Base-by-base conservation (phyloP, 2,888 invertebrate genomes). In the Cephus rjabovi region DNA sequence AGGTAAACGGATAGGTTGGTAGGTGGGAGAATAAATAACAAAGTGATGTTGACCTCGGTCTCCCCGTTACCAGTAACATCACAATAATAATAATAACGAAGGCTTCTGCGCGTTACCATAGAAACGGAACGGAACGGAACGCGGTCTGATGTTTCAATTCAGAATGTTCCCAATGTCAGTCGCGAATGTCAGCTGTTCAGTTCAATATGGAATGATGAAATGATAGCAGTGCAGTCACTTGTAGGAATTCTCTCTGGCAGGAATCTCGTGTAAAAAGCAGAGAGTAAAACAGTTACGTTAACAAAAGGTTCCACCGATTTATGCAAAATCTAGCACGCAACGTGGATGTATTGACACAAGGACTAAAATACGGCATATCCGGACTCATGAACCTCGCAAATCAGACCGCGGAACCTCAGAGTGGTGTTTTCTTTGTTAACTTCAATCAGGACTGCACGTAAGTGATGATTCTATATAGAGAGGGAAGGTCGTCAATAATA, bases 401-500 rank as follows among this genome's bases (percentile, higher is more conserved):
- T 93, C 95, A 94, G 93, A 94, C 94, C 90, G 94, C 95, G 92
- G 96, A 96, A 93, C 93, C 95, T 91, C 94, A 95, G 93, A 95
- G 95, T 93, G 96, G 96, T 93, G 96, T 96, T 92, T 96, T 97
- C 92, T 98, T 97, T 93, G 98, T 98, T 88, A 98, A 98, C 93
- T 99, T 99, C 92, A 99, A 99, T 93, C 98, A 99, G 93, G 98
- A 99, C 93, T 96, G 96, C 95, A 97, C 98, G 98, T 98, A 96
- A 97, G 98, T 95, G n/a, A 35, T 56, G 56, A 56, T 56, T 56
- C 56, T 56, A 56, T 9, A 23, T 56, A 56, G 56, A 56, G 2
- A 56, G 56, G 56, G 6, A 56, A 56, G 23, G 23, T 23, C 23
- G 23, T 56, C 9, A 23, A 23, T 56, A 56, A 56, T 56, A 56